A percentile compares a stretch with the other conserved stretches of the same genome.
phyloP scores from a whole-genome alignment of 2,888 invertebrate genomes.

The Diarsia brunnea region DNA sequence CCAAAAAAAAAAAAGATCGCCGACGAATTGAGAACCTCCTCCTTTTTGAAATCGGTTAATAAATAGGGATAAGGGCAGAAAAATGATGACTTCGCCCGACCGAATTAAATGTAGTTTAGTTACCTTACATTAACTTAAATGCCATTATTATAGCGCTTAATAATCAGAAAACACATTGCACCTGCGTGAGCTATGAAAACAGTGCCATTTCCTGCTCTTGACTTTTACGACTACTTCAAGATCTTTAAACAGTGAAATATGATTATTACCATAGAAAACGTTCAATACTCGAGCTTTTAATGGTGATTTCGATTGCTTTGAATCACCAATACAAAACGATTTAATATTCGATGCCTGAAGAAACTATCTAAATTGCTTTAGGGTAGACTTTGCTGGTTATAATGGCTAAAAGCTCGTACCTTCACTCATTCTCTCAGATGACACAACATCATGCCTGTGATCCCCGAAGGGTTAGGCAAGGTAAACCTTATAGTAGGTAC shows the following conservation, averaged over 20 bases:
- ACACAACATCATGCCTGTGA: no score
- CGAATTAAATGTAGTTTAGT: neutral
- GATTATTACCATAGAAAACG: slow-evolving; percentile 18
- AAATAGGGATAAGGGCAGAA: no score
- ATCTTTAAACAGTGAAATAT: slow-evolving; percentile 38
- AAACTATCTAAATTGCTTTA: slow-evolving; percentile 33
- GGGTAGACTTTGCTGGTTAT: neutral
- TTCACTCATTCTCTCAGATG: no score
- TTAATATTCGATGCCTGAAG: slow-evolving; percentile 10
- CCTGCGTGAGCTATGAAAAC: slow-evolving; percentile 12
- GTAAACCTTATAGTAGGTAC: no score
- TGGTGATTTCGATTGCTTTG: slow-evolving; percentile 33
- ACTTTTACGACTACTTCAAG: slow-evolving; percentile 29
- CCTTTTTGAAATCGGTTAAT: no score
- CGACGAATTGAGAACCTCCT: no score
- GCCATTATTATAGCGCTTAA: slow-evolving; percentile 1
- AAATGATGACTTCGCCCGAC: neutral
- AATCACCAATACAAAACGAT: slow-evolving; percentile 4
- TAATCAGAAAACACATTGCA: slow-evolving; percentile 9
- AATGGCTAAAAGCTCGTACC: neutral
- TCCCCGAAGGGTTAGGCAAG: no score
- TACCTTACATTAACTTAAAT: neutral
- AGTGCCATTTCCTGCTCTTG: slow-evolving; percentile 48
- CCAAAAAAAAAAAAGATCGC: no score
- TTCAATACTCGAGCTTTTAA: slow-evolving; percentile 28